These are phyloP conservation scores for Gymnothorax reevesii DNA, from an alignment of 2,797 vertebrate genomes.

Conservation along the genomic window DNA sequence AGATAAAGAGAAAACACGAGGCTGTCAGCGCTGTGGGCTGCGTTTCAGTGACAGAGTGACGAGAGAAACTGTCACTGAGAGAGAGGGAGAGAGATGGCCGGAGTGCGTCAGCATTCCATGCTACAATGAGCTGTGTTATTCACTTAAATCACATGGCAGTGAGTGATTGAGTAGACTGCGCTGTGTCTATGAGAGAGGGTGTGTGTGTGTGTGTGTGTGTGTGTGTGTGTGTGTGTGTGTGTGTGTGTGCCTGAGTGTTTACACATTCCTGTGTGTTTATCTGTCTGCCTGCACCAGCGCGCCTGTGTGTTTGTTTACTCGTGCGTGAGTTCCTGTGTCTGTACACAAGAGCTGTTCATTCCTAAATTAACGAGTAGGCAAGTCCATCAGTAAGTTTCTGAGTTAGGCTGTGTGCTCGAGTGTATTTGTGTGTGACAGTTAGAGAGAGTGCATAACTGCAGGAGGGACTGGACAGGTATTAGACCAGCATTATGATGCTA, in stretches of 20 bases:
- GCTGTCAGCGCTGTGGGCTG: conserved; percentile 9
- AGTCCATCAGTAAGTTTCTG: too few relatives aligned
- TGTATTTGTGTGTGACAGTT: not conserved
- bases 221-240: not conserved
- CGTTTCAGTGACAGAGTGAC: conserved; percentile 19
- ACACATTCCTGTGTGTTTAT: not conserved
- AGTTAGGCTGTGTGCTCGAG: too few relatives aligned
- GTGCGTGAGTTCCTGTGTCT: too few relatives aligned
- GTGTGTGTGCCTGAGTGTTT: not conserved
- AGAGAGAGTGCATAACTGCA: not conserved
- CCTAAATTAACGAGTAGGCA: too few relatives aligned
- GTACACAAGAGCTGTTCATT: too few relatives aligned
- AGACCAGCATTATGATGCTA: not conserved
- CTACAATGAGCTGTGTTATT: not conserved
- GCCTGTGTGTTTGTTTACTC: too few relatives aligned
- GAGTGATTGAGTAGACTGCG: not conserved
- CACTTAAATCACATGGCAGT: not conserved
- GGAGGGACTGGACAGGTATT: not conserved
- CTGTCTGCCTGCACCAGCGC: not conserved
- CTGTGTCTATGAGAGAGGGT: not conserved
- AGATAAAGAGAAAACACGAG: not conserved
- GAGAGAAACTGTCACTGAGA: not conserved
- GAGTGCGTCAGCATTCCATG: not conserved
- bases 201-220: not conserved
- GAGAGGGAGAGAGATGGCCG: not conserved